Evolutionary conservation across 2,888 invertebrate genomes (phyloP).

Genomic region (Sclerodermus sp.): DNA sequence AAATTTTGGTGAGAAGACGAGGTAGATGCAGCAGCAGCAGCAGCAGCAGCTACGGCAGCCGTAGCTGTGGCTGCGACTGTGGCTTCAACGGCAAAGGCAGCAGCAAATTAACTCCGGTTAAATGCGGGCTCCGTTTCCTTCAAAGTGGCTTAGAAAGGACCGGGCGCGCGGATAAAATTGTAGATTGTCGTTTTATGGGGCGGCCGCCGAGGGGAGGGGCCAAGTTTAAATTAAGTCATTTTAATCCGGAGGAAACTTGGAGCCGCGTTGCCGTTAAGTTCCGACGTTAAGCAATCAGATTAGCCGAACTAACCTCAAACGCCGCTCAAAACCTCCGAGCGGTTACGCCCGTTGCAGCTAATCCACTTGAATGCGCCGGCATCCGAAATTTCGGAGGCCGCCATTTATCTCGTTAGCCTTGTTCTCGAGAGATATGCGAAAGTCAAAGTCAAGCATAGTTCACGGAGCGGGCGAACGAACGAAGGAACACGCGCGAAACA

Average conservation of each 20-base stretch:
- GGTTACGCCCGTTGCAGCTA: constrained; percentile 19
- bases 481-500: no score
- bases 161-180: constrained; percentile 20
- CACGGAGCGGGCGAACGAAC: no score
- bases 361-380: constrained; percentile 23
- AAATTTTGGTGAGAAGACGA: no score
- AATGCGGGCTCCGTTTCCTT: constrained; percentile 13
- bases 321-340: constrained; percentile 26
- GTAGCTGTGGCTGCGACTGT: no score
- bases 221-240: constrained; percentile 36
- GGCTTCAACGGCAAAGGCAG: not conserved
- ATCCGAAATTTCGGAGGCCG: constrained; percentile 17
- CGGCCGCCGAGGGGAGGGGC: constrained; percentile 13
- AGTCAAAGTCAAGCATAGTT: no score
- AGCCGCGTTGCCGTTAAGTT: constrained; percentile 26
- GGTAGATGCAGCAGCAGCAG: no score
- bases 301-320: constrained; percentile 32
- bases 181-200: constrained; percentile 24
- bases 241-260: constrained; percentile 22
- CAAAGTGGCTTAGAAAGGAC: constrained; percentile 15
- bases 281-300: constrained; percentile 35
- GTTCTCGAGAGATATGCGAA: no score
- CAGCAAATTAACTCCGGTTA: constrained; percentile 17
- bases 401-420: constrained; percentile 19
- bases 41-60: no score